Percentiles rank a stretch among this genome's conserved stretches.
Evolutionary conservation across 2,888 invertebrate species (phyloP).

Genomic region (Eupithecia pulchellata): DNA sequence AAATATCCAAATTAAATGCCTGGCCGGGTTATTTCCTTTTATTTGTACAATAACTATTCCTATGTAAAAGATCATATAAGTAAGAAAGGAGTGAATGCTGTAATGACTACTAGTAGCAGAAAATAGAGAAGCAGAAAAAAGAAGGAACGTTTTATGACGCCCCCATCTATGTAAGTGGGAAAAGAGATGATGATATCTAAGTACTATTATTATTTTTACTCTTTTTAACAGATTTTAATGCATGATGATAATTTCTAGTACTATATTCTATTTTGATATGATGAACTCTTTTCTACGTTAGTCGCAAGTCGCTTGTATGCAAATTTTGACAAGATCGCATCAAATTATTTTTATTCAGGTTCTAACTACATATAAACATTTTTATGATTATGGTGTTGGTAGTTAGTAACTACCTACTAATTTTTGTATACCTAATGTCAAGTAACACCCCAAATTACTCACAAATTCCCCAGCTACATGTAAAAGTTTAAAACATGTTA

Average conservation of each 20-base stretch:
- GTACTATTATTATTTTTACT: too few relatives aligned
- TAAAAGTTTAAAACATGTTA: background rate
- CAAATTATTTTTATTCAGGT: too few relatives aligned
- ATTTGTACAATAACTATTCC: too few relatives aligned
- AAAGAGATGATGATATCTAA: background rate
- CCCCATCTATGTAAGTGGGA: background rate
- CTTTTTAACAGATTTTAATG: too few relatives aligned
- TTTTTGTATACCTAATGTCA: background rate
- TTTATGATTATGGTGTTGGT: background rate
- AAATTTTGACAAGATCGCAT: too few relatives aligned
- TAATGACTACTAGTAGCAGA: too few relatives aligned
- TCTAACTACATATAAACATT: too few relatives aligned
- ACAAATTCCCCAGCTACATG: background rate
- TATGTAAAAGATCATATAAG: background rate
- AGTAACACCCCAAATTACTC: background rate
- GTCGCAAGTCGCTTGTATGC: background rate
- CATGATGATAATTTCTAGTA: background rate
- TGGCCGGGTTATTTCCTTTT: background rate
- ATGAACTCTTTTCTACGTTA: background rate
- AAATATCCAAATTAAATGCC: background rate
- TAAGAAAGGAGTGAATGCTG: background rate
- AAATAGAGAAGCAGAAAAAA: too few relatives aligned
- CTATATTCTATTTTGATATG: background rate
- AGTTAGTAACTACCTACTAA: background rate
- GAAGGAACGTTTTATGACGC: background rate